Conservation (phyloP, 2,113 vertebrate genomes). For the Tupaia tana region DNA sequence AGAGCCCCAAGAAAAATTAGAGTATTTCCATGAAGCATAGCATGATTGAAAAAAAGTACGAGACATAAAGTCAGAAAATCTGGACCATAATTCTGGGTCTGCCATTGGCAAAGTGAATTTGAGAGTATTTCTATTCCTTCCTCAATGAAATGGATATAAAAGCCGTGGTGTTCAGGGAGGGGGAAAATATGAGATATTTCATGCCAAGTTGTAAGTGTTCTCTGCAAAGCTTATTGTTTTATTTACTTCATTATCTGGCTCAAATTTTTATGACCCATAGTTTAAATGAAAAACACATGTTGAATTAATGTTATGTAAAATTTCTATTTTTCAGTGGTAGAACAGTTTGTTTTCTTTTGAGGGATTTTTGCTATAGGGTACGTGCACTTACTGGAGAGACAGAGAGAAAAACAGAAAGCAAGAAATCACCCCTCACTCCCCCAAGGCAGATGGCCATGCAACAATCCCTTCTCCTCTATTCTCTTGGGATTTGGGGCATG, state of each 20-base stretch:
- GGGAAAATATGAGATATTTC: background rate
- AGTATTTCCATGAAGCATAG: background rate
- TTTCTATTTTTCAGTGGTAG: background rate
- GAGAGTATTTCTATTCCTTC: background rate
- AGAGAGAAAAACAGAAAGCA: too few species aligned
- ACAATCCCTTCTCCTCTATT: too few species aligned
- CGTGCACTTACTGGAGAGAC: too few species aligned
- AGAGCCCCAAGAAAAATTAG: background rate
- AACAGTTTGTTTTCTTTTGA: background rate
- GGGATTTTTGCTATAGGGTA: too few species aligned
- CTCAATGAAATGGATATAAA: background rate
- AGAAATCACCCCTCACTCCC: too few species aligned
- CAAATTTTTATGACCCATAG: conserved; percentile 15
- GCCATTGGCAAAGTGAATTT: background rate
- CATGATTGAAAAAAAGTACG: background rate
- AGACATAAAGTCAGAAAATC: background rate
- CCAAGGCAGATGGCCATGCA: too few species aligned
- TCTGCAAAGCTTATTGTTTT: background rate
- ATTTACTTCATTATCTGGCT: background rate
- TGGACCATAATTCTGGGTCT: background rate
- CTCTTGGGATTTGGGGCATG: too few species aligned
- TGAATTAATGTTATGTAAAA: background rate
- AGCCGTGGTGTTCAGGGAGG: background rate
- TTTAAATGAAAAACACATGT: background rate
- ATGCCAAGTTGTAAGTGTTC: background rate